phyloP scores from a whole-genome alignment of 2,113 vertebrate species.

The Edolisoma coerulescens region DNA sequence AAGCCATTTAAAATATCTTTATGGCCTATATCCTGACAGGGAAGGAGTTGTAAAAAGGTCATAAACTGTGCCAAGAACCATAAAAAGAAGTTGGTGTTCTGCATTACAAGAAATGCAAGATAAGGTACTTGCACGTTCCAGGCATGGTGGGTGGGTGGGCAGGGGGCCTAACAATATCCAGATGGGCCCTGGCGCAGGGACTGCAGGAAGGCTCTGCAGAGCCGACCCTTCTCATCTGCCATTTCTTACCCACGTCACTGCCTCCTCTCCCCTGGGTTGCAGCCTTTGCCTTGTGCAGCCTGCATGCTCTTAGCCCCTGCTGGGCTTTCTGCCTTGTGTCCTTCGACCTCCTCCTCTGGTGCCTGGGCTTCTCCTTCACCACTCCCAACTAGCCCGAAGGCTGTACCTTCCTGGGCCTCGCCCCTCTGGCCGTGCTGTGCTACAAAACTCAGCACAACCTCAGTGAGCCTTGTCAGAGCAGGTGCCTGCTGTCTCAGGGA shows the following conservation, averaged over 20 bases:
- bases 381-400: not conserved
- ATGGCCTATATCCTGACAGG: conserved; percentile 54
- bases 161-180: conserved; percentile 58
- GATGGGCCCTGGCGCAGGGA: not conserved
- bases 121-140: conserved; percentile 60
- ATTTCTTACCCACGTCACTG: accelerated
- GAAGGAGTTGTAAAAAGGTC: conserved; percentile 58
- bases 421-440: accelerated
- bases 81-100: conserved; percentile 63
- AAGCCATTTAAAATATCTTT: conserved; percentile 61
- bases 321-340: not conserved
- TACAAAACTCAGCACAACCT: not conserved
- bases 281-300: not conserved
- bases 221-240: not conserved
- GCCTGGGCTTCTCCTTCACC: not conserved
- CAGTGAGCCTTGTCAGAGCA: not conserved
- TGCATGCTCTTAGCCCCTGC: not conserved
- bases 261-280: not conserved
- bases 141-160: conserved; percentile 51
- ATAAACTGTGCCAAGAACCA: conserved; percentile 55
- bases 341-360: accelerated
- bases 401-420: not conserved
- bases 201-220: not conserved
- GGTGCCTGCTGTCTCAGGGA: not conserved
- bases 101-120: conserved; percentile 58